These are phyloP conservation scores for Argyrosomus japonicus DNA, from an alignment of 2,113 vertebrate genomes.

Conservation along the genomic window DNA sequence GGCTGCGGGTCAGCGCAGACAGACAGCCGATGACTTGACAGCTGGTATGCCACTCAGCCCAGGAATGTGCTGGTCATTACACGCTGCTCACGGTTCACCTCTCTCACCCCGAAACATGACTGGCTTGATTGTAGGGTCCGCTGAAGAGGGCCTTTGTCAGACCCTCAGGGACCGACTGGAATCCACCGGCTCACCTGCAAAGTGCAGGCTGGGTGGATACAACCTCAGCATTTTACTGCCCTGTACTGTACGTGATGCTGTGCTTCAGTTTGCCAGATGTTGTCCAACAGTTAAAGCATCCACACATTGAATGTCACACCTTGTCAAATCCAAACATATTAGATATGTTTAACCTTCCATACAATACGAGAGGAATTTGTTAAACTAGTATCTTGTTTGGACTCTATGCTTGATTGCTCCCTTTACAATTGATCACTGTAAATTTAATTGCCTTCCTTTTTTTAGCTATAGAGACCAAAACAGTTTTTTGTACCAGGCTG, in stretches of 20 bases:
- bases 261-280: background rate
- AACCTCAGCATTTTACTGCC: conserved; percentile 22
- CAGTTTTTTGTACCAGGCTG: too few species aligned
- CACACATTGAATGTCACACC: background rate
- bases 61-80: conserved; percentile 83
- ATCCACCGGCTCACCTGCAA: conserved; percentile 54
- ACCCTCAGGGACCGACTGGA: conserved; percentile 34
- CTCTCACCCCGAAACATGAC: conserved; percentile 75
- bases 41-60: conserved; percentile 77
- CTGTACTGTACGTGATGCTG: background rate
- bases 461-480: background rate
- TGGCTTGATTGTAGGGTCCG: conserved; percentile 73
- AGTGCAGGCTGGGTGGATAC: conserved; percentile 29
- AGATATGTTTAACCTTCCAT: background rate
- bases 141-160: conserved; percentile 79
- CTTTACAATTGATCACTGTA: conserved; percentile 72
- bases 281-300: background rate
- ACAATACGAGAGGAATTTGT: background rate
- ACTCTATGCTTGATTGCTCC: conserved; percentile 53
- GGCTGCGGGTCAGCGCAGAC: conserved; percentile 56
- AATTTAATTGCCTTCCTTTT: conserved; percentile 64
- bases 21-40: conserved; percentile 65
- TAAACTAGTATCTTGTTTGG: conserved; percentile 42
- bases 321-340: background rate
- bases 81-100: conserved; percentile 76